These are phyloP conservation scores for Cardiocondyla obscurior DNA, from an alignment of 1,140 invertebrate genomes.

Conservation along the genomic window DNA sequence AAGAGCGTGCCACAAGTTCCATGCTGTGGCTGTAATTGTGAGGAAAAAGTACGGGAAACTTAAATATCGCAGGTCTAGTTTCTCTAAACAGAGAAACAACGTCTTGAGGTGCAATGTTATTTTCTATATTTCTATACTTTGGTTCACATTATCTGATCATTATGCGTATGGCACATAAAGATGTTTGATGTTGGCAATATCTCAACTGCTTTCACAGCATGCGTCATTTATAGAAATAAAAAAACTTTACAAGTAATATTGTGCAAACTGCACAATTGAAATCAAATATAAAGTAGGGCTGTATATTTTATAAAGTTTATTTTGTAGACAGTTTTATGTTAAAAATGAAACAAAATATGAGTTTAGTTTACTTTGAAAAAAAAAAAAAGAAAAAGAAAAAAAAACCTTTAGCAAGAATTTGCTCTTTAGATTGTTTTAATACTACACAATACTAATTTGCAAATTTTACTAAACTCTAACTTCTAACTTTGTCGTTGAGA, in stretches of 20 bases:
- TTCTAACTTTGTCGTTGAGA: background rate
- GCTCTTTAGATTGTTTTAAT: background rate
- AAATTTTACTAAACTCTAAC: background rate
- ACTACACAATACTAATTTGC: background rate
- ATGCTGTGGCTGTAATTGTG: constrained; percentile 13
- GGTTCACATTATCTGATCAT: background rate
- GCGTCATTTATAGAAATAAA: background rate
- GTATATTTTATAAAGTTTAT: background rate
- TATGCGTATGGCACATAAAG: background rate
- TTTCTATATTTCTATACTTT: background rate
- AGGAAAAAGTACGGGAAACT: constrained; percentile 7
- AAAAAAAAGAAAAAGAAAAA: background rate
- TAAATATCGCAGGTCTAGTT: constrained; percentile 14
- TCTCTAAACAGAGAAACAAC: background rate
- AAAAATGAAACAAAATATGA: background rate
- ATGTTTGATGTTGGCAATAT: background rate
- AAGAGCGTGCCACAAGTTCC: constrained; percentile 32
- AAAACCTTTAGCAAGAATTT: background rate
- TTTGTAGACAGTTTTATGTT: background rate
- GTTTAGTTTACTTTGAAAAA: background rate
- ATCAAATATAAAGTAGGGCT: background rate
- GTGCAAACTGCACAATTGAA: background rate
- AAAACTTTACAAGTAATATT: background rate
- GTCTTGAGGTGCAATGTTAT: background rate
- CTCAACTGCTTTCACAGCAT: background rate